A percentile compares a stretch with the other conserved stretches of the same genome.
Conservation (phyloP, 2,888 invertebrate genomes). For the Temnothorax unifasciatus region DNA sequence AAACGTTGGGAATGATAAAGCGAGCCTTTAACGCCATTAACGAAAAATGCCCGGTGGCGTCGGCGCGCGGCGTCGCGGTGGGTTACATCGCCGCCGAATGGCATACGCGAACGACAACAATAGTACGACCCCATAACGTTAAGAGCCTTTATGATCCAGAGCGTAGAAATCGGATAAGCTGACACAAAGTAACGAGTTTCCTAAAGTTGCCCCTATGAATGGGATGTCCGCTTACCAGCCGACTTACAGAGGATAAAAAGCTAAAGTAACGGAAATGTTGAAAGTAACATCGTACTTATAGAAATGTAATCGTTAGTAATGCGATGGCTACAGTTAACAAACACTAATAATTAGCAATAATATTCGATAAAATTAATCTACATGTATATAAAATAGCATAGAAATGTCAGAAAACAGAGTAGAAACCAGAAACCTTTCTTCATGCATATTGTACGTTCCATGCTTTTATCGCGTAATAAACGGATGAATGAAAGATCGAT, state of each 20-base stretch:
- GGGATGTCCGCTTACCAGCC: slow-evolving; percentile 21
- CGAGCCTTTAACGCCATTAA: slow-evolving; percentile 31
- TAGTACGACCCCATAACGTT: slow-evolving; percentile 50
- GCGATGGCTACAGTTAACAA: not conserved
- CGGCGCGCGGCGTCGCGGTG: not conserved
- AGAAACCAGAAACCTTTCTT: not conserved
- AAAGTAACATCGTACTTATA: not conserved
- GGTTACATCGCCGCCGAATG: slow-evolving; percentile 29
- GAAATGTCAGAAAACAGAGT: not conserved
- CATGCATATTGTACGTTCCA: not conserved
- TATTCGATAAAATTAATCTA: not conserved
- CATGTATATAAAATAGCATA: not conserved
- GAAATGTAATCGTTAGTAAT: not conserved
- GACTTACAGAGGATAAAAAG: not conserved
- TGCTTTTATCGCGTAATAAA: slow-evolving; percentile 52
- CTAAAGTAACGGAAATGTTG: not conserved
- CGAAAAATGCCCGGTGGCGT: slow-evolving; percentile 46
- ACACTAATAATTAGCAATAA: not conserved
- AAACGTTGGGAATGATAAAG: slow-evolving; percentile 26
- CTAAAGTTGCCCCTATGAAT: slow-evolving; percentile 65
- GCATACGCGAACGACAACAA: slow-evolving; percentile 50
- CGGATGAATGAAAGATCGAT: slow-evolving; percentile 45
- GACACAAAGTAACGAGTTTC: slow-evolving; percentile 65
- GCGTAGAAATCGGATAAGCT: slow-evolving; percentile 68
- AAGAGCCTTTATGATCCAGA: slow-evolving; percentile 69